Conservation (phyloP, 1,140 invertebrate genomes). For the Hylaeus anthracinus region DNA sequence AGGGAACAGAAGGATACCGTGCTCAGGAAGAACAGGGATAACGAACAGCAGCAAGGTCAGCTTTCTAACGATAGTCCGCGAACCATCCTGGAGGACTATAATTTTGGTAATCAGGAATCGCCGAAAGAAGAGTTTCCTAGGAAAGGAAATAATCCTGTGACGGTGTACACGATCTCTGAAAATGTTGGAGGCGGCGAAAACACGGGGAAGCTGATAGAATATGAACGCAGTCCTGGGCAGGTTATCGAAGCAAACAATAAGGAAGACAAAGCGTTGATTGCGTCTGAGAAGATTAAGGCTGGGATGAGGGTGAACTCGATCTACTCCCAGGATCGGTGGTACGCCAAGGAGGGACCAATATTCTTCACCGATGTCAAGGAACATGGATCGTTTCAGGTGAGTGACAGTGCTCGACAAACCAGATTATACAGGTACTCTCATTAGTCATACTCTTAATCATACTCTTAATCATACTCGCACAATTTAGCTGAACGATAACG, state of each 20-base stretch:
- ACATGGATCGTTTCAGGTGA: slow-evolving; percentile 76
- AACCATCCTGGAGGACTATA: neutral
- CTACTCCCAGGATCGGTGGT: slow-evolving; percentile 77
- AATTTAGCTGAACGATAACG: too few species aligned
- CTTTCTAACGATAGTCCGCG: neutral
- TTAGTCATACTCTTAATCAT: too few species aligned
- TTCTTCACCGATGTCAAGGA: slow-evolving; percentile 75
- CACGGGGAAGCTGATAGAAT: slow-evolving; percentile 56
- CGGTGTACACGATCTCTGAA: slow-evolving; percentile 63
- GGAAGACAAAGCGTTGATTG: slow-evolving; percentile 68
- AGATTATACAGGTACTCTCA: too few species aligned
- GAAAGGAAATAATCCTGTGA: neutral
- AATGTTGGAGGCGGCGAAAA: slow-evolving; percentile 23
- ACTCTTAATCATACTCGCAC: too few species aligned
- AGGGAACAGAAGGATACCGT: neutral
- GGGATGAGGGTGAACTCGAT: slow-evolving; percentile 79
- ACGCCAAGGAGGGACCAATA: slow-evolving; percentile 70
- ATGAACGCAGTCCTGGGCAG: slow-evolving; percentile 65
- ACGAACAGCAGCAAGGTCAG: neutral
- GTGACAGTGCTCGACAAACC: neutral
- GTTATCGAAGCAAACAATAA: slow-evolving; percentile 52
- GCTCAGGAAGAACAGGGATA: slow-evolving; percentile 18
- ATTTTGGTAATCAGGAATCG: neutral
- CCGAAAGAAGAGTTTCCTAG: neutral
- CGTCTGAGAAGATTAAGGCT: slow-evolving; percentile 61